Evolutionary conservation across 2,888 invertebrate genomes (phyloP).

Genomic region (Nasonia oneida): DNA sequence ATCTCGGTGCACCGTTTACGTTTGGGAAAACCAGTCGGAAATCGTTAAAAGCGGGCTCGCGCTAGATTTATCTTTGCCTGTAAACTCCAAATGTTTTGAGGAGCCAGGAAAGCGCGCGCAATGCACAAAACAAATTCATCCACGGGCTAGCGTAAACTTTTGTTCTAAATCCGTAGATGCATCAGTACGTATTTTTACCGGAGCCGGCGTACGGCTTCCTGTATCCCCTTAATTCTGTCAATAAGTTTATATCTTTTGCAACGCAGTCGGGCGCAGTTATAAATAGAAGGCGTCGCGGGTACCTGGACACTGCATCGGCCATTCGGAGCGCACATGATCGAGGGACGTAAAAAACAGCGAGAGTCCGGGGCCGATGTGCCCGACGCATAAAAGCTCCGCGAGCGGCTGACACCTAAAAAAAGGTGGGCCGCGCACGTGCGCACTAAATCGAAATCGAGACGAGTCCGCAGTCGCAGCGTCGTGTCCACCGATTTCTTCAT

Average conservation of each 20-base stretch:
- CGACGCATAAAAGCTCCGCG: neutral
- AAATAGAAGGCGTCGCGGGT: too few relatives aligned
- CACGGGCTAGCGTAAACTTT: neutral
- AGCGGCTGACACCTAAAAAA: neutral
- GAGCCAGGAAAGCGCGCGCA: neutral
- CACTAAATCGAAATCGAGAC: slow-evolving; percentile 6
- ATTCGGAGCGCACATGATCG: too few relatives aligned
- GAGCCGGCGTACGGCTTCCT: too few relatives aligned
- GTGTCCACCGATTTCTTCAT: slow-evolving; percentile 35
- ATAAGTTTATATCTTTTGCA: too few relatives aligned
- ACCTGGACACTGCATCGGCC: too few relatives aligned
- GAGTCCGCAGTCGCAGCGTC: neutral
- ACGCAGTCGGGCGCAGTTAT: too few relatives aligned
- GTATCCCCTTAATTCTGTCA: too few relatives aligned
- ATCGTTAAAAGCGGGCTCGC: neutral
- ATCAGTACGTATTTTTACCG: too few relatives aligned
- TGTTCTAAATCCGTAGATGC: neutral
- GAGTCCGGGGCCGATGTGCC: too few relatives aligned
- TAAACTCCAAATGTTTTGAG: neutral
- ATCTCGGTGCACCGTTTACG: neutral
- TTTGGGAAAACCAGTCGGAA: neutral
- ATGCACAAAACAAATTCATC: neutral
- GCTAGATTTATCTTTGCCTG: neutral
- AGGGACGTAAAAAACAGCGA: too few relatives aligned
- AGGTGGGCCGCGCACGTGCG: neutral